Evolutionary conservation across 2,113 vertebrate genomes (phyloP).

Genomic region (Actenoides hombroni): DNA sequence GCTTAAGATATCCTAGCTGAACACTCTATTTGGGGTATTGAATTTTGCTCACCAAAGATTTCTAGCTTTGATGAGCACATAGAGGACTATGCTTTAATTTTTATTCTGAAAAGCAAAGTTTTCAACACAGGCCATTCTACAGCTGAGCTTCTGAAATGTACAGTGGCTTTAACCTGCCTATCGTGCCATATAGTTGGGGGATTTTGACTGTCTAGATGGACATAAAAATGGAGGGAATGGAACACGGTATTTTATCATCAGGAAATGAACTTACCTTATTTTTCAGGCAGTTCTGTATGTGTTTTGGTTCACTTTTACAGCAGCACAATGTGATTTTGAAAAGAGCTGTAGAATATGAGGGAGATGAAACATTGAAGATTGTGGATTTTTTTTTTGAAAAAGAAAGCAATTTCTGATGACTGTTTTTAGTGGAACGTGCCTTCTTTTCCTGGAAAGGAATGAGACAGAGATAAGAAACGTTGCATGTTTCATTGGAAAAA

Average conservation of each 20-base stretch:
- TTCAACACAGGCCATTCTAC: not conserved
- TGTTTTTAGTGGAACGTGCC: not conserved
- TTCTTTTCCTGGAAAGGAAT: not conserved
- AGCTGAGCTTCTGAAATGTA: not conserved
- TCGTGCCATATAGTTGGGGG: not conserved
- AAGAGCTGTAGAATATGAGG: not conserved
- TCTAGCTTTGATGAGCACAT: not conserved
- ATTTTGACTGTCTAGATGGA: not conserved
- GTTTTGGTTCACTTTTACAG: not conserved
- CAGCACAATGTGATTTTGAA: not conserved
- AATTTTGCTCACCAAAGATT: constrained; percentile 31
- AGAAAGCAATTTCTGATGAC: not conserved
- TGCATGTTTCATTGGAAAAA: not conserved
- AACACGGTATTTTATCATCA: not conserved
- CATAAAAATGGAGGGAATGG: not conserved
- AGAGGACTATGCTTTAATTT: not conserved
- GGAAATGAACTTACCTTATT: not conserved
- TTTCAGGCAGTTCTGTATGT: not conserved
- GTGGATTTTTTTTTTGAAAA: not conserved
- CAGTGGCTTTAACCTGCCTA: not conserved
- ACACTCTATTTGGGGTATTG: not conserved
- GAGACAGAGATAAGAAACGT: not conserved
- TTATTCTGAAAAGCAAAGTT: not conserved
- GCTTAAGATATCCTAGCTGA: constrained; percentile 27
- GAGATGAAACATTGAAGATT: not conserved